Base-by-base conservation (phyloP, 2,888 invertebrate genomes). In the Rhodophaea formosa region DNA sequence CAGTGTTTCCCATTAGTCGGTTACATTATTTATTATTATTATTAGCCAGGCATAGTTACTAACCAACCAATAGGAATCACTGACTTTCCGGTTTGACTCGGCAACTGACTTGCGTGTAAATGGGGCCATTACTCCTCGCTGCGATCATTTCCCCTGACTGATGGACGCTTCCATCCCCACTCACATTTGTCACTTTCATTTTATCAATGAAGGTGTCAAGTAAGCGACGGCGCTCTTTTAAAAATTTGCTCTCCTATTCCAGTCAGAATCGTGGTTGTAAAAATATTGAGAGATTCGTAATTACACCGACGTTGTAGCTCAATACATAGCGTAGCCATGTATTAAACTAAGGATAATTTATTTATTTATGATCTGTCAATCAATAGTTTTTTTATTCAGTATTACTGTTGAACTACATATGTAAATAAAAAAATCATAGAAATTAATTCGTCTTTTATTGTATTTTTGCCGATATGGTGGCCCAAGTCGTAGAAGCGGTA, bases 341-440 rank as follows among this genome's bases (percentile, higher is more conserved):
- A 16, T 52, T 44, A 44, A 30, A 67, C 59, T 77, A 77, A 81
- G 77, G 62, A 68, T 79, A 76, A 79, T 79, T 83, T 80, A 79
- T 84, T 80, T 71, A 51, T 35, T 39, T 56, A 23, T 16, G 52
- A 56, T 45, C 52, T 39, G 59, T 42, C 44, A 29, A 56, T 35
- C 44, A 32, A 52, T 39, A 39, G 3, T 39, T 56, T 56, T 56
- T 45, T 53, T 49, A 10, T 56, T 35, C 42, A 30, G 42, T 49
- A 49, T 49, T 49, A 80, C 83, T 79, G 68, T 67, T 71, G 49
- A 49, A 49, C 82, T 77, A 74, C 74, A 77, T 77, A 57, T 81
- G 80, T 84, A 82, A 77, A 84, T 81, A 79, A 68, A 72, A 23
- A 23, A 79, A 72, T 75, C 74, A 80, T 79, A 80, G 68, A 67